Percentiles rank a stretch among this genome's conserved stretches.
Evolutionary conservation across 1,140 invertebrate genomes (phyloP).

Genomic region (Uloborus diversus): DNA sequence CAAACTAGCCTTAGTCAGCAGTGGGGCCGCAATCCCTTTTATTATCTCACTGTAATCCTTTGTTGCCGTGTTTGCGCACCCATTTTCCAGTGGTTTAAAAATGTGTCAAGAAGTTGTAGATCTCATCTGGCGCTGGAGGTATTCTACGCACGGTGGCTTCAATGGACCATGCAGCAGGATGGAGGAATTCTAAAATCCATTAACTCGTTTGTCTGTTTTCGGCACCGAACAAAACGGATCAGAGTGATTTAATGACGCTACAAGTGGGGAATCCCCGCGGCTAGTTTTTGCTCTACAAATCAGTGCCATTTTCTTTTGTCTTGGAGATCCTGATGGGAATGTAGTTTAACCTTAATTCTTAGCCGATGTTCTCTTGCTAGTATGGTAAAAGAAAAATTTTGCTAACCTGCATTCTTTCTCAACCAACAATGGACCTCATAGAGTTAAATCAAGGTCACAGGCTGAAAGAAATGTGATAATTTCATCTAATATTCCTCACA

Average conservation of each 20-base stretch:
- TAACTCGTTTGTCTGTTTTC: background rate
- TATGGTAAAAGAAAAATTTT: background rate
- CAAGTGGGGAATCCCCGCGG: background rate
- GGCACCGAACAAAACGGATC: background rate
- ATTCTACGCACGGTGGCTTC: too few relatives aligned
- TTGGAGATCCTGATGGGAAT: background rate
- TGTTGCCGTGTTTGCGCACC: too few relatives aligned
- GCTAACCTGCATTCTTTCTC: background rate
- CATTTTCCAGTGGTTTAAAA: too few relatives aligned
- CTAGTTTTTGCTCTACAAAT: constrained; percentile 37
- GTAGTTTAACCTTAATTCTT: constrained; percentile 38
- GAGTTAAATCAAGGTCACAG: constrained; percentile 7
- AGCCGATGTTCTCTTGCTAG: background rate
- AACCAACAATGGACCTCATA: background rate
- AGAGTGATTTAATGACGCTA: constrained; percentile 12
- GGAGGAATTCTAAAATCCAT: constrained; percentile 17
- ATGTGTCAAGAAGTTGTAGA: too few relatives aligned
- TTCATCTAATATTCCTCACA: background rate
- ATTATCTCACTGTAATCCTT: too few relatives aligned
- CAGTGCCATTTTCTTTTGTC: background rate
- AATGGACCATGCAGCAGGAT: constrained; percentile 10
- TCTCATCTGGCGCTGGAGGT: too few relatives aligned
- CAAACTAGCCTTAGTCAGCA: too few relatives aligned
- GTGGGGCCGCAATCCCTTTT: too few relatives aligned
- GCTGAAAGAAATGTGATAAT: background rate